Conservation (phyloP, 1,140 invertebrate species). For the Hypothenemus hampei region DNA sequence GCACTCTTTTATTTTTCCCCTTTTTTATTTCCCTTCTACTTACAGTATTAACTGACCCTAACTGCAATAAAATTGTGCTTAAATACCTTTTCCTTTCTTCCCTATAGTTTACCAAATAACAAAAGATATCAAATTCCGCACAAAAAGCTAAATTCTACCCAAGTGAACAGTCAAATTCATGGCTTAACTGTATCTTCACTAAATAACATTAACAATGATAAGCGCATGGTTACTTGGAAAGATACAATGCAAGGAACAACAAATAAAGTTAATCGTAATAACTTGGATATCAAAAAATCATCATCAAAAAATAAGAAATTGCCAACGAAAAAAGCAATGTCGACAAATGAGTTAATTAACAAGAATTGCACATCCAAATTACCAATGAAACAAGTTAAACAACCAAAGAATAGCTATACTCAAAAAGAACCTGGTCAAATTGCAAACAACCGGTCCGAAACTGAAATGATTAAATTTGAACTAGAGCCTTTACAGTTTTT, state of each 20-base stretch:
- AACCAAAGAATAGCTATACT: too few species aligned
- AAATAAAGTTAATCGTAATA: too few species aligned
- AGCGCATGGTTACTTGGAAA: conserved; percentile 42
- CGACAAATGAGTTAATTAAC: too few species aligned
- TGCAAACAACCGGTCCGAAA: too few species aligned
- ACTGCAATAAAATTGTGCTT: neutral
- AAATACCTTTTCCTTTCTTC: conserved; percentile 35
- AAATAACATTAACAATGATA: conserved; percentile 5
- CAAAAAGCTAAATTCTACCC: conserved; percentile 41
- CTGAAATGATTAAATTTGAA: too few species aligned
- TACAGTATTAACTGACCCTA: conserved; percentile 10
- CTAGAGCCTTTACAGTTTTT: too few species aligned
- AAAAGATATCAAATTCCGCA: conserved; percentile 16
- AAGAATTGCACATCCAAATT: too few species aligned
- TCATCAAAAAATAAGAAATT: too few species aligned
- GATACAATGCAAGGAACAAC: too few species aligned
- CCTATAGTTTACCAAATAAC: conserved; percentile 13
- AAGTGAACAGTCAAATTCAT: conserved; percentile 37
- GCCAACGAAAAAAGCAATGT: too few species aligned
- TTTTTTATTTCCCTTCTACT: conserved; percentile 33
- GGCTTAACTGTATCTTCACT: conserved; percentile 41
- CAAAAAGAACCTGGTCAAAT: too few species aligned
- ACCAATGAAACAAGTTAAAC: too few species aligned
- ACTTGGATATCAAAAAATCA: neutral
- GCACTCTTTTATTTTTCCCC: neutral